Base-by-base conservation (phyloP, 2,888 invertebrate species). In the Papilio elwesi region DNA sequence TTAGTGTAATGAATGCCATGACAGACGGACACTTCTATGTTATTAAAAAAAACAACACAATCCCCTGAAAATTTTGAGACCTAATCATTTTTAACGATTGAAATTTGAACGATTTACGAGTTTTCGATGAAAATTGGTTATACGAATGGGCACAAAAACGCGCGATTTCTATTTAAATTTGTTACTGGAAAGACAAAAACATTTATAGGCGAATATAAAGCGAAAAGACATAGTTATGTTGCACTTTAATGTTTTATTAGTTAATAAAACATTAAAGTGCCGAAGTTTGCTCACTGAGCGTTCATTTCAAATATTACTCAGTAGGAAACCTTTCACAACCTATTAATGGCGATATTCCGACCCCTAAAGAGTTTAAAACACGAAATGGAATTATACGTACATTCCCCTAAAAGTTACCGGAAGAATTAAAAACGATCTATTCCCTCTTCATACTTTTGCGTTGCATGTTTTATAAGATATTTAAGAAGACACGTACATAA, bases 281-380 rank as follows among this genome's bases (percentile, higher is more conserved):
- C 57, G 43, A 70, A 75, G 52, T 74, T 74, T 74, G 15, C 52
- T 59, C 52, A 66, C 67, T 76, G 72, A 74, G 49, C 68, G 73
- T 73, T 75, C 82, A 85, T 85, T 89, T 79, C 78, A 81, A 82
- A 88, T 87, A 83, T 86, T 86, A 82, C 79, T 82, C 84, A 82
- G 80, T 80, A 86, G 87, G 89, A 86, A 92, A 90, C 90, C 90
- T 91, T 92, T 92, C 86, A 88, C 85, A 89, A 88, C 85, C 87
- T 88, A 90, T 92, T 91, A 92, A 89, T 89, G 89, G 86, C 88
- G 85, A 87, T 89, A 87, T 85, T 84, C 78, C 85, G 82, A 85
- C 87, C 90, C 90, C 86, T 83, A 92, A 93, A 91, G 90, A 93
- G 92, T 92, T 92, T 87, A 84, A 88, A 89, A 90, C 90, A 91